Evolutionary conservation across 2,888 invertebrate genomes (phyloP).

Genomic region (Nemotelus nigrinus): DNA sequence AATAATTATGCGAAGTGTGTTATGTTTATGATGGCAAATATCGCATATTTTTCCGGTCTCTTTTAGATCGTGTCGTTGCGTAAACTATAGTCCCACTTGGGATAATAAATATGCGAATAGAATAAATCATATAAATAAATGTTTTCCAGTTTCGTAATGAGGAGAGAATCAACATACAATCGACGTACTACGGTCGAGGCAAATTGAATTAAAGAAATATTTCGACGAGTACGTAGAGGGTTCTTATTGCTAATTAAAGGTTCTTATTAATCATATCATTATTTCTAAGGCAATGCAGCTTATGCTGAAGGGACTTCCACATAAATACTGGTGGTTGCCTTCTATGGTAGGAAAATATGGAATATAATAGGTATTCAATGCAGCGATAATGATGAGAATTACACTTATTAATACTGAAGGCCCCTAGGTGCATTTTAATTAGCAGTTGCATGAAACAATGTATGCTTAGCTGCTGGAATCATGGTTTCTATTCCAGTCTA

Average conservation of each 20-base stretch:
- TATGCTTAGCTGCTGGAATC: too few relatives aligned
- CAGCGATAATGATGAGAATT: background rate
- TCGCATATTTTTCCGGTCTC: constrained; percentile 45
- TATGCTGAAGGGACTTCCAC: too few relatives aligned
- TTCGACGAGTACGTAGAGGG: background rate
- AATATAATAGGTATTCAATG: constrained; percentile 3
- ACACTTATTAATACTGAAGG: too few relatives aligned
- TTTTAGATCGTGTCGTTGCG: constrained; percentile 43
- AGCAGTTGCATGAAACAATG: too few relatives aligned
- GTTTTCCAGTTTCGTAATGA: constrained; percentile 19
- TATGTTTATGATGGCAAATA: constrained; percentile 49
- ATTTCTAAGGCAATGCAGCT: background rate
- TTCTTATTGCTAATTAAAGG: constrained; percentile 13
- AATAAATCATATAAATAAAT: constrained; percentile 31
- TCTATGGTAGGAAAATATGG: constrained; percentile 15
- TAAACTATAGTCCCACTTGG: constrained; percentile 26
- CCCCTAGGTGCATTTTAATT: too few relatives aligned
- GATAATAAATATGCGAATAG: constrained; percentile 33
- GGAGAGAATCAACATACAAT: background rate
- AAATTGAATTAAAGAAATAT: background rate
- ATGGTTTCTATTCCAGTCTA: too few relatives aligned
- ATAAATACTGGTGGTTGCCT: constrained; percentile 4
- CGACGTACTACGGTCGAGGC: background rate
- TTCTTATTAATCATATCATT: background rate
- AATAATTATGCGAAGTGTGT: constrained; percentile 49